phyloP scores from a whole-genome alignment of 2,113 vertebrate genomes.

The Erinaceus europaeus region DNA sequence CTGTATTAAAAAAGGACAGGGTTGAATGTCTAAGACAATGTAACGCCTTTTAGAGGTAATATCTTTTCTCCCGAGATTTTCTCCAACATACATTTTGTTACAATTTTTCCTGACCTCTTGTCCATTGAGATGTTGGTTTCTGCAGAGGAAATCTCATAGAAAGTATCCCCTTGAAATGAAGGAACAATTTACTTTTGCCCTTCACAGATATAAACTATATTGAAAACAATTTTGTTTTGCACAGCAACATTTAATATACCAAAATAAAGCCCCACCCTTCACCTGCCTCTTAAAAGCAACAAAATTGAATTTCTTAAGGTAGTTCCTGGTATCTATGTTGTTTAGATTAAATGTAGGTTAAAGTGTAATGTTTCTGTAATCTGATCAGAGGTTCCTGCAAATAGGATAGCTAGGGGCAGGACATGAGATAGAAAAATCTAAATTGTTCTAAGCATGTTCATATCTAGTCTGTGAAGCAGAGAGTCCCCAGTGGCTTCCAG shows the following conservation, averaged over 20 bases:
- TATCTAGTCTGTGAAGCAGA: neutral
- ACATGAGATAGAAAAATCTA: conserved; percentile 42
- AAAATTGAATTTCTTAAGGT: conserved; percentile 67
- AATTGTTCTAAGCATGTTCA: conserved; percentile 60
- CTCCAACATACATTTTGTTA: conserved; percentile 35
- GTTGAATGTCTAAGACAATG: conserved; percentile 39
- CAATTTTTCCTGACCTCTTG: conserved; percentile 65
- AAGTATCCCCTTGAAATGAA: conserved; percentile 57
- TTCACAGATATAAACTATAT: conserved; percentile 64
- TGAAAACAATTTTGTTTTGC: conserved; percentile 62
- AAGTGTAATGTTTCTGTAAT: conserved; percentile 70
- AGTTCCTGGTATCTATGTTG: conserved; percentile 53
- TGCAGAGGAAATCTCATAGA: conserved; percentile 61
- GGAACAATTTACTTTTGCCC: conserved; percentile 59
- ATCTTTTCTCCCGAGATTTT: conserved; percentile 49
- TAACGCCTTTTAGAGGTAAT: conserved; percentile 45
- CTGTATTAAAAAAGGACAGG: neutral
- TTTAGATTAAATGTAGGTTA: conserved; percentile 63
- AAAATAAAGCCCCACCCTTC: conserved; percentile 68
- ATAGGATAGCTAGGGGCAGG: neutral
- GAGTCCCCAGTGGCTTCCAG: conserved; percentile 19
- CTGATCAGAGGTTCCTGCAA: conserved; percentile 54
- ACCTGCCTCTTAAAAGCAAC: conserved; percentile 50
- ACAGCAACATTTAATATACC: conserved; percentile 49
- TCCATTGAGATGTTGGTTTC: conserved; percentile 8